phyloP scores from a whole-genome alignment of 2,797 vertebrate species.

The Enoplosus armatus region DNA sequence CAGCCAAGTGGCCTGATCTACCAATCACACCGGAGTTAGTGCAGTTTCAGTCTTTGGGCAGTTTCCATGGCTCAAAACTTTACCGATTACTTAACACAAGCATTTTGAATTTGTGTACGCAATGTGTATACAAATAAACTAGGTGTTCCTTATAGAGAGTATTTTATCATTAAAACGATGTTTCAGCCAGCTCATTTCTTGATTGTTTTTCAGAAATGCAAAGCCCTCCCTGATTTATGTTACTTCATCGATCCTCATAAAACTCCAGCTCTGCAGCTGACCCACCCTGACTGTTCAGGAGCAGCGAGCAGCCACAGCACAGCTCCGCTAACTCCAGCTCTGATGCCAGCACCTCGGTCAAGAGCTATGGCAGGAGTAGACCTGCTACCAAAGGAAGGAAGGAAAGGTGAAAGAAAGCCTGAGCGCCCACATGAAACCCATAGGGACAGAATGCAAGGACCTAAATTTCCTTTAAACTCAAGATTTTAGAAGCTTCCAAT shows the following conservation, averaged over 20 bases:
- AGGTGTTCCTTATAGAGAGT: neutral
- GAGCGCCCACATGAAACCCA: conserved; percentile 9
- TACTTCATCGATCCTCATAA: conserved; percentile 24
- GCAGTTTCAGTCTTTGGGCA: neutral
- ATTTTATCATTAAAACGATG: too few species aligned
- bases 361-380: neutral
- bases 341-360: conserved; percentile 1
- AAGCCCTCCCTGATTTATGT: conserved; percentile 6
- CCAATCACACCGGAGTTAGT: neutral
- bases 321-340: conserved; percentile 19
- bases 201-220: neutral
- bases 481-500: neutral
- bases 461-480: neutral
- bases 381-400: neutral
- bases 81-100: neutral
- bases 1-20: neutral
- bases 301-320: conserved; percentile 8
- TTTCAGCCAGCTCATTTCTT: neutral
- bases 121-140: neutral
- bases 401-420: neutral
- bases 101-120: neutral
- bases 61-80: neutral
- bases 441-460: neutral
- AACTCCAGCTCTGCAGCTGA: conserved; percentile 22
- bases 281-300: conserved; percentile 14